phyloP scores from a whole-genome alignment of 2,797 vertebrate species.

The Lateolabrax maculatus region DNA sequence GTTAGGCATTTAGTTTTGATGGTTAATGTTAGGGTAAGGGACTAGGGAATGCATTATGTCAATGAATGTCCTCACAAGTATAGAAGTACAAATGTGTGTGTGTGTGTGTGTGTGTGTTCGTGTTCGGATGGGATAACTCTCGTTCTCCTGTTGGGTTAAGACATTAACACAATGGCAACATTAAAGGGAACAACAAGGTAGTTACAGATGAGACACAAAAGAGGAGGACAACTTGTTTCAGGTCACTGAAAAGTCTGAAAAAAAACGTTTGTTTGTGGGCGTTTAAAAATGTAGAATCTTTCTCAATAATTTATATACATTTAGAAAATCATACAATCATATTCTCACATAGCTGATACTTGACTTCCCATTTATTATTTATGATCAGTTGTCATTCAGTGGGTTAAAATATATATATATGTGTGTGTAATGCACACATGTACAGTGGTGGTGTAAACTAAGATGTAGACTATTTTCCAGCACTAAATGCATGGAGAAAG shows the following conservation, averaged over 20 bases:
- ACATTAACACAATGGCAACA: slow-evolving; percentile 9
- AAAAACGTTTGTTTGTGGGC: not conserved
- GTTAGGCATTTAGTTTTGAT: too few relatives aligned
- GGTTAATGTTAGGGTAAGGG: too few relatives aligned
- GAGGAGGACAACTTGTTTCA: not conserved
- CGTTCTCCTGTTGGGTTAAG: slow-evolving; percentile 2
- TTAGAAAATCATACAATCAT: not conserved
- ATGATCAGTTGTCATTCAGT: not conserved
- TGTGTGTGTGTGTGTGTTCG: slow-evolving; percentile 7
- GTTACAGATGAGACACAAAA: not conserved
- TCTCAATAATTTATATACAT: not conserved
- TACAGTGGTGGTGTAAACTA: too few relatives aligned
- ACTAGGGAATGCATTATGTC: too few relatives aligned
- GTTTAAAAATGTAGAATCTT: not conserved
- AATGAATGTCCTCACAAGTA: too few relatives aligned
- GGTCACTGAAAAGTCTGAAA: not conserved
- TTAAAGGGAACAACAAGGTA: slow-evolving; percentile 1
- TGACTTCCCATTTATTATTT: not conserved
- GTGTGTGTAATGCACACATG: too few relatives aligned
- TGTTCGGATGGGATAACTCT: not conserved
- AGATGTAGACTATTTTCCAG: too few relatives aligned
- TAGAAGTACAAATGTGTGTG: too few relatives aligned
- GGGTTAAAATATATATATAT: too few relatives aligned
- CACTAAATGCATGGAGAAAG: too few relatives aligned
- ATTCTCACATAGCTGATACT: not conserved